phyloP scores from a whole-genome alignment of 2,888 invertebrate genomes.

The Deilephila elpenor region DNA sequence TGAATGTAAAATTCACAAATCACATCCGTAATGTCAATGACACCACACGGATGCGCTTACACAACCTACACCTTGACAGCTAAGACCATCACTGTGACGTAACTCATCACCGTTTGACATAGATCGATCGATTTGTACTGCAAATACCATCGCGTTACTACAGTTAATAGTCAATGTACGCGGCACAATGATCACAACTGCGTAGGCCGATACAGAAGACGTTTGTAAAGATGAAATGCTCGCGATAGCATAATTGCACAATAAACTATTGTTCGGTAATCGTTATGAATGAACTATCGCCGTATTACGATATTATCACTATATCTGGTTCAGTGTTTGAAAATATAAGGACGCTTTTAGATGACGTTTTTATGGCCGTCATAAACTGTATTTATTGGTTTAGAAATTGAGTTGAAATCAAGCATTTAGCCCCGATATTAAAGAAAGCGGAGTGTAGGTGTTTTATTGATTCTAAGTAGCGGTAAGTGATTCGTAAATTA shows the following conservation, averaged over 20 bases:
- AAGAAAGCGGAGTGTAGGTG: conserved; percentile 42
- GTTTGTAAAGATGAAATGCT: conserved; percentile 73
- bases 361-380: conserved; percentile 51
- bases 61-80: conserved; percentile 80
- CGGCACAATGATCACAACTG: conserved; percentile 42
- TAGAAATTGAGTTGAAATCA: conserved; percentile 51
- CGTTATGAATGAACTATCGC: conserved; percentile 72
- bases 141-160: not conserved
- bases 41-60: conserved; percentile 76
- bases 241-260: conserved; percentile 78
- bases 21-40: conserved; percentile 80
- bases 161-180: conserved; percentile 44
- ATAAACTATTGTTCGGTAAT: conserved; percentile 73
- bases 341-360: conserved; percentile 52
- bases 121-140: conserved; percentile 41
- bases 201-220: conserved; percentile 53
- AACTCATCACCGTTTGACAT: conserved; percentile 49
- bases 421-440: conserved; percentile 43
- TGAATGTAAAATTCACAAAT: conserved; percentile 53
- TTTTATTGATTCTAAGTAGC: conserved; percentile 41
- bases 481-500: conserved; percentile 37
- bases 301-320: conserved; percentile 62
- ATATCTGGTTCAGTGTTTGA: conserved; percentile 55
- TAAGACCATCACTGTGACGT: conserved; percentile 65
- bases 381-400: conserved; percentile 58